Evolutionary conservation across 2,888 invertebrate genomes (phyloP).

Genomic region (Dermolepida albohirtum): DNA sequence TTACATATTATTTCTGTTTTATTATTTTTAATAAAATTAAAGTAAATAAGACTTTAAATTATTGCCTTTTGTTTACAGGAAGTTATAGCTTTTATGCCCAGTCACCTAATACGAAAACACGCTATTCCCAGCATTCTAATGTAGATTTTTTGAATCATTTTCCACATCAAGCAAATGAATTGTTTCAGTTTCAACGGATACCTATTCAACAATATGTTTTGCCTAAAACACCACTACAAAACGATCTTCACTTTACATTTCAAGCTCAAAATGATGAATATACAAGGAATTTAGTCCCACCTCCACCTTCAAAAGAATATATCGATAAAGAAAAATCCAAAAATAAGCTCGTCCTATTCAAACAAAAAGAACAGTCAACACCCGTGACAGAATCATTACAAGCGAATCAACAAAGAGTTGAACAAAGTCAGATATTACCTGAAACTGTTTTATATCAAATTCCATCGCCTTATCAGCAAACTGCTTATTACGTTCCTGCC

Average conservation of each 20-base stretch:
- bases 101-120: conserved; percentile 35
- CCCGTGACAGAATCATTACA: conserved; percentile 47
- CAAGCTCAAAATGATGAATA: conserved; percentile 60
- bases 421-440: conserved; percentile 49
- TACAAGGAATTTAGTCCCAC: conserved; percentile 66
- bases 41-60: too few relatives aligned
- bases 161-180: conserved; percentile 57
- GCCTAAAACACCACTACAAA: conserved; percentile 53
- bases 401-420: conserved; percentile 33
- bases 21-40: neutral
- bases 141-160: conserved; percentile 55
- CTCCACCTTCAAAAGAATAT: conserved; percentile 64
- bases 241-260: conserved; percentile 54
- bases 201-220: conserved; percentile 55
- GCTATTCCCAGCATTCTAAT: conserved; percentile 60
- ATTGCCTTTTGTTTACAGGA: conserved; percentile 34
- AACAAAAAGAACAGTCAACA: conserved; percentile 48
- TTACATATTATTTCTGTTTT: conserved; percentile 4
- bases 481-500: conserved; percentile 35
- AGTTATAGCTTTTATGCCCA: conserved; percentile 40
- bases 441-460: conserved; percentile 58
- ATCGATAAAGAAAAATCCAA: conserved; percentile 47
- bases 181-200: conserved; percentile 64
- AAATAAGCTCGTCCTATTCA: conserved; percentile 44
- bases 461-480: conserved; percentile 51